These are phyloP conservation scores for Drosophila limbata DNA, from an alignment of 2,888 invertebrate species.

Conservation along the genomic window DNA sequence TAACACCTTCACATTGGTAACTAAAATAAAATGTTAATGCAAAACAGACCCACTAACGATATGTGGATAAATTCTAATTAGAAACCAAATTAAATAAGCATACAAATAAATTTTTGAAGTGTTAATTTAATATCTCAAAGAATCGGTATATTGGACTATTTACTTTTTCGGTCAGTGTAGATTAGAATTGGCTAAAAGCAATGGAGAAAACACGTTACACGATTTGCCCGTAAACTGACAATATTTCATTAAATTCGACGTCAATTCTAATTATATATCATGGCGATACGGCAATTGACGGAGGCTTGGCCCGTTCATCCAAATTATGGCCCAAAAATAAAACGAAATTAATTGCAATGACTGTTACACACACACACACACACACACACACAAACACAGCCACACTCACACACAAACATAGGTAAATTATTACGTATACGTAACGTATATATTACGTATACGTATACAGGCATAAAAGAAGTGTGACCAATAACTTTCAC, in stretches of 20 bases:
- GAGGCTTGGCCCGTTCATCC: conserved; percentile 18
- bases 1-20: too few relatives aligned
- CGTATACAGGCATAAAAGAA: conserved; percentile 29
- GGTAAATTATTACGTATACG: not conserved
- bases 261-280: conserved; percentile 42
- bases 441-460: not conserved
- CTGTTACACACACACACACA: conserved; percentile 3
- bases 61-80: too few relatives aligned
- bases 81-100: too few relatives aligned
- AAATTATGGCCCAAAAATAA: conserved; percentile 49
- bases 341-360: conserved; percentile 60
- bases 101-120: too few relatives aligned
- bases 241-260: conserved; percentile 41
- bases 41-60: too few relatives aligned
- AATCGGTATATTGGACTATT: not conserved
- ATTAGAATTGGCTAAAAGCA: not conserved
- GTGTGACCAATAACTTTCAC: conserved; percentile 30
- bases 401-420: not conserved
- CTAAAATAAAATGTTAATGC: too few relatives aligned
- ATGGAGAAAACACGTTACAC: not conserved
- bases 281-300: conserved; percentile 24
- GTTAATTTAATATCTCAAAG: not conserved
- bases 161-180: not conserved
- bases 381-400: not conserved
- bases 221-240: conserved; percentile 30